A percentile compares a stretch with the other conserved stretches of the same genome.
Conservation (phyloP, 2,113 vertebrate species). For the Saimiri boliviensis region DNA sequence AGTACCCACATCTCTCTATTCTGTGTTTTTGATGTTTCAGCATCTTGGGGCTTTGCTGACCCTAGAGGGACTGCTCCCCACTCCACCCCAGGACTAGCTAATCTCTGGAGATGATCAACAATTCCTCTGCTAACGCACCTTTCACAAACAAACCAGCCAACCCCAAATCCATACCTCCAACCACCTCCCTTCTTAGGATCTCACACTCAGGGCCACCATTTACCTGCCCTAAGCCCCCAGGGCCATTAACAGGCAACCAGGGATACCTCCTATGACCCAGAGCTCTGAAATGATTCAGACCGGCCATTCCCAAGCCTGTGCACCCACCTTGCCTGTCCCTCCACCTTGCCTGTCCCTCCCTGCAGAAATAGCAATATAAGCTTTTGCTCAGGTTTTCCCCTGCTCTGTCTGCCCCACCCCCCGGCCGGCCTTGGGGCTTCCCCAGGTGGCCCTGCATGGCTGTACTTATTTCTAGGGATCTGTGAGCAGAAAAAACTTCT, state of each 20-base stretch:
- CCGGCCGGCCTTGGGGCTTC: rapidly evolving
- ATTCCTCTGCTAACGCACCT: no score
- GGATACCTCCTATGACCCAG: not conserved
- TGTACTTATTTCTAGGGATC: not conserved
- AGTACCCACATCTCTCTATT: not conserved
- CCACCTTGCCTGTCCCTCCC: not conserved
- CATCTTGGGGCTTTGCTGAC: not conserved
- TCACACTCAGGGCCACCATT: not conserved
- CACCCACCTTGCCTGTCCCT: not conserved
- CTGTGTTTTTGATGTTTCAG: not conserved
- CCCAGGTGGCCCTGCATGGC: not conserved
- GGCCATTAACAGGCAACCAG: not conserved
- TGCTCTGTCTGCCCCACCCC: not conserved
- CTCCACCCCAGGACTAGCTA: not conserved
- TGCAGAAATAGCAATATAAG: not conserved
- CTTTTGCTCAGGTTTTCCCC: not conserved
- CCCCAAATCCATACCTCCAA: no score
- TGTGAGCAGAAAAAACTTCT: not conserved
- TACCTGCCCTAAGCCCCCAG: no score
- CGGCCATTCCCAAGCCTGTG: not conserved
- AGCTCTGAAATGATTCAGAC: not conserved
- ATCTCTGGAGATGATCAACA: not conserved
- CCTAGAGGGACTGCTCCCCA: no score
- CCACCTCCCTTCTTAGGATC: not conserved
- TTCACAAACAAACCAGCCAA: not conserved